Conservation (phyloP, 2,888 invertebrate species). For the Metallyticus violacea region DNA sequence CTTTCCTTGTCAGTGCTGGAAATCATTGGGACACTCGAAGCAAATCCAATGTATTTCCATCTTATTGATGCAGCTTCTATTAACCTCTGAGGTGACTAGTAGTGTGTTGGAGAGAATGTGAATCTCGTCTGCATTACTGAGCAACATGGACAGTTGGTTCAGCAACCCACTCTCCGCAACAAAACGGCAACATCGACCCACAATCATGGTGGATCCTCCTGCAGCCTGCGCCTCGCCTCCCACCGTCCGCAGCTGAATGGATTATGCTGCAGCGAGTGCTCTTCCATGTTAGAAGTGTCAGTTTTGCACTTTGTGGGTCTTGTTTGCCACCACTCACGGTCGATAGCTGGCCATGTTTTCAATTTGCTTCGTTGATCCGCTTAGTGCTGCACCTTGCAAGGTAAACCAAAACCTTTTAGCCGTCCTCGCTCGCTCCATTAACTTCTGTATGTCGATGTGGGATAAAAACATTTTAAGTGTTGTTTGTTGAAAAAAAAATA, state of each 20-base stretch:
- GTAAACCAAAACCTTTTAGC: slow-evolving; percentile 5
- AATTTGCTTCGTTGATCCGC: slow-evolving; percentile 12
- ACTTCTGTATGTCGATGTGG: slow-evolving; percentile 22
- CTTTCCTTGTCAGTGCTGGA: slow-evolving; percentile 17
- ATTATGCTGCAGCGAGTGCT: slow-evolving; percentile 6
- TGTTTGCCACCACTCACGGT: not conserved
- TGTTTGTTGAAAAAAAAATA: slow-evolving; percentile 23
- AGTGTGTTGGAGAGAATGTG: too few relatives aligned
- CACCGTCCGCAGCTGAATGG: slow-evolving; percentile 7
- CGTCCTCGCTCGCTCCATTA: slow-evolving; percentile 19
- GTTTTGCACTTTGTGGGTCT: not conserved
- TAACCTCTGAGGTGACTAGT: not conserved
- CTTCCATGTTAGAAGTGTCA: not conserved
- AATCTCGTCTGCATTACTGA: too few relatives aligned
- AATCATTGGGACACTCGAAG: not conserved
- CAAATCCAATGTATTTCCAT: not conserved
- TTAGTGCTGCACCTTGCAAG: slow-evolving; percentile 5
- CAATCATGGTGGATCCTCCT: not conserved
- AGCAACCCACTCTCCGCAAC: not conserved
- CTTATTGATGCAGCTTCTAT: slow-evolving; percentile 2
- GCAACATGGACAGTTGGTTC: not conserved
- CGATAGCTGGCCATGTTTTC: slow-evolving; percentile 2
- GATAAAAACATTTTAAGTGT: slow-evolving; percentile 20
- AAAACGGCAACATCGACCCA: not conserved
- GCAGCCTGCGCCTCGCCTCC: slow-evolving; percentile 15